Evolutionary conservation across 2,797 vertebrate species (phyloP).

Genomic region (Hylomyscus alleni): DNA sequence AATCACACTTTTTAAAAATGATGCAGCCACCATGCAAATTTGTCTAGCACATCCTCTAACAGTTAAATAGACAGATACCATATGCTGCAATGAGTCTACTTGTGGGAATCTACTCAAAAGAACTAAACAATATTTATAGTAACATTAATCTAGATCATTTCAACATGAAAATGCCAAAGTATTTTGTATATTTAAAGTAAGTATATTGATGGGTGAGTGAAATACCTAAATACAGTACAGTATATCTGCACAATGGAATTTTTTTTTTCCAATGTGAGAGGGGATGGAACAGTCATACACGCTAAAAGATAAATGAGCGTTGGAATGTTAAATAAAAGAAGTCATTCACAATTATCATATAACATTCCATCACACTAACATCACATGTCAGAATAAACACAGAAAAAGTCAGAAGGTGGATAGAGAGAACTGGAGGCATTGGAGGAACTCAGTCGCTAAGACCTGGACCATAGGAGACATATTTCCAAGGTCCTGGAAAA

Average conservation of each 20-base stretch:
- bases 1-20: neutral
- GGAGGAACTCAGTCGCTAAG: neutral
- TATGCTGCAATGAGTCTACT: neutral
- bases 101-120: neutral
- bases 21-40: neutral
- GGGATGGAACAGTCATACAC: neutral
- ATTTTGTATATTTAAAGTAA: no score
- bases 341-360: neutral
- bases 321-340: neutral
- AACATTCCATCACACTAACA: neutral
- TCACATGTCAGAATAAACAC: neutral
- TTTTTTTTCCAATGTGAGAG: neutral
- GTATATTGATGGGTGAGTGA: neutral
- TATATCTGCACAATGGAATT: neutral
- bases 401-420: neutral
- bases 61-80: neutral
- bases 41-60: neutral
- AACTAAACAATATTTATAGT: neutral
- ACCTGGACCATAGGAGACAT: neutral
- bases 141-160: neutral
- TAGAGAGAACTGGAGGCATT: neutral
- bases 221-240: neutral
- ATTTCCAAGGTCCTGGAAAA: neutral
- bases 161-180: neutral
- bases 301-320: neutral